phyloP scores from a whole-genome alignment of 2,113 vertebrate species.

The Sialia sialis region DNA sequence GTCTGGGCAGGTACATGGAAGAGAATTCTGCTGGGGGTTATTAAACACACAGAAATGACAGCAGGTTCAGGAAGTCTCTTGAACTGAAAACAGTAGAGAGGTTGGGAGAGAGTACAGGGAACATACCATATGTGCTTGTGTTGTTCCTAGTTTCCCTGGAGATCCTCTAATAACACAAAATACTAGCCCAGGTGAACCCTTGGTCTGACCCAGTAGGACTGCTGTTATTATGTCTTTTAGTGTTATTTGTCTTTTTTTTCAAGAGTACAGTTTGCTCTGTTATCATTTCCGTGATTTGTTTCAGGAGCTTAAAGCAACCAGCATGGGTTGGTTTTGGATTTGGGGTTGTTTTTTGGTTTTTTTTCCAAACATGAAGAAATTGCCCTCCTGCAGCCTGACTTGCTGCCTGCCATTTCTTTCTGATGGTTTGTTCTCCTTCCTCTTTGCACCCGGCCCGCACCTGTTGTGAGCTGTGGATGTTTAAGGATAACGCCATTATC shows the following conservation, averaged over 20 bases:
- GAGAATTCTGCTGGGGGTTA: not conserved
- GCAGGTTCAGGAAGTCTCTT: not conserved
- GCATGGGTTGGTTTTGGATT: not conserved
- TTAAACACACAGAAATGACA: not conserved
- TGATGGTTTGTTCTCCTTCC: not conserved
- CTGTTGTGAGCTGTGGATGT: not conserved
- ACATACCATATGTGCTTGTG: not conserved
- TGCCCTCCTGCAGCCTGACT: not conserved
- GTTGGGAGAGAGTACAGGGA: not conserved
- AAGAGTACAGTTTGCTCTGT: not conserved
- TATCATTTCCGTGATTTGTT: not conserved
- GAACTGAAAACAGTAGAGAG: not conserved
- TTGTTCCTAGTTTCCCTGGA: not conserved
- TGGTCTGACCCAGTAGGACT: not conserved
- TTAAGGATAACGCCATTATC: not conserved
- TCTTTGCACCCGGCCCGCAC: fast-evolving
- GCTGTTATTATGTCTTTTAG: not conserved
- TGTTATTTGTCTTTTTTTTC: not conserved
- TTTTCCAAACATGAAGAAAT: not conserved
- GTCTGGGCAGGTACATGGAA: not conserved
- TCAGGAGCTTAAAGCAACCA: not conserved
- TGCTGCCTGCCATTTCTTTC: not conserved
- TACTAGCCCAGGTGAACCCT: not conserved
- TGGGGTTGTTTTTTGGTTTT: not conserved
- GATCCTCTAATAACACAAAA: not conserved